Base-by-base conservation (phyloP, 2,888 invertebrate genomes). In the Eugnorisma glareosa region DNA sequence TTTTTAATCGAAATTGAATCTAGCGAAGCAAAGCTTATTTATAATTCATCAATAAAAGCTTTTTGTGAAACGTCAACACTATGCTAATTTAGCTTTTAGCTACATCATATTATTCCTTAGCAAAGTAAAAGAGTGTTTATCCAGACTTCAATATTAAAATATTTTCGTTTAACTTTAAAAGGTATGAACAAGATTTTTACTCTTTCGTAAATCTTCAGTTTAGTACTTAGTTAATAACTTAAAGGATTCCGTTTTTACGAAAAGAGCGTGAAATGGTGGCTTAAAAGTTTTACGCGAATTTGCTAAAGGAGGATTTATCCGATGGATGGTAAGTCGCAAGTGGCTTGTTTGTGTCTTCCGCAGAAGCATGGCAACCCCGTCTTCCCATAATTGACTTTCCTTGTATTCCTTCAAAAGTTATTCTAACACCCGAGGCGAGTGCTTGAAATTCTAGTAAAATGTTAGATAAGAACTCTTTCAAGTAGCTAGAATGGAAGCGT, bases 361-460 rank as follows among this genome's bases (percentile, higher is more conserved):
- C 43, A 71, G 71, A 37, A 77, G 70, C 61, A 81, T 77, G 37
- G 79, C 67, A 82, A 82, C 84, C 71, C 78, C 86, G 81, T 83
- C 89, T 88, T 81, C 83, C 86, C 81, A 90, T 92, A 93, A 92
- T 93, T 92, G 92, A 92, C 89, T 91, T 93, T 89, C 83, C 91
- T 83, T 92, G 92, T 93, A 91, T 91, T 90, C 85, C 88, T 85
- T 86, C 87, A 88, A 87, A 86, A 84, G 88, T 88, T 82, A 84
- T 86, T 87, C 81, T 73, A 83, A 87, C 78, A 85, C 82, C 71
- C 82, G 74, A 81, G 79, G 76, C 83, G 80, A 77, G 63, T 59
- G 78, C 43, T 61, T 78, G 75, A 77, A 74, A 79, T 78, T 85
- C 83, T 84, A 87, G 84, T 80, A 75, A 77, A 83, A 83, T 86